Evolutionary conservation across 2,888 invertebrate species (phyloP), one percentile per base, ranked within the genome.

Genomic region (Leptothorax acervorum): DNA sequence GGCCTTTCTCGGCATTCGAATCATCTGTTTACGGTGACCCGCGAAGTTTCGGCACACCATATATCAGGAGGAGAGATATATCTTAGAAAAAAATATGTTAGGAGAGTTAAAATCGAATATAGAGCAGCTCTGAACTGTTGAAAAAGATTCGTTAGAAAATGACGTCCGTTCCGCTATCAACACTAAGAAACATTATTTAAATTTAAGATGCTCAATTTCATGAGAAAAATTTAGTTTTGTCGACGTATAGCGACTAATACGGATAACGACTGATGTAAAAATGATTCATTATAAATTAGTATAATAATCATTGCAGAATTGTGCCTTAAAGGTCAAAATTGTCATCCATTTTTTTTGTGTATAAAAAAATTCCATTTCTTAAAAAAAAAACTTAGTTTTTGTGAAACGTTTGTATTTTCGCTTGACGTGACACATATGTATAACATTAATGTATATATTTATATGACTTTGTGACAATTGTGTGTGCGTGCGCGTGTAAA

Each of bases 1-100:
- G 93, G 84, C 94, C 94, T 15, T 93, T 93, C 48, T 93, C 94
- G 23, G 92, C 94, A 3, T 94, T 94, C 73, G 93, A 94, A 68
- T 9, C 73, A 5, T 92, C 91, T 2, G 92, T 79, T 86, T 96
- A 84, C 66, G 93, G 93, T 5, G 92, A 93, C 55, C 93, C 93
- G 18, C 87, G 93, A 76, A 90, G 92, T 57, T 92, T 90, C 83
- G 91, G 91, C 39, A 93, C 93, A 2, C 91, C 93, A n/a, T 81
- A 89, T 85, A 75, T 89, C 88, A 66, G 86, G 90, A 66, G 90
- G 90, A 73, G 85, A 53, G 75, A 75, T 57, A 12, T 51, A 48
- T 51, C 39, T 42, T 65, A 60, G 18, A 8, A 62, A 15, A 23
- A 12, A 12, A 57, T 28, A 62, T 18, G 57, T 31, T 28, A 35